Base-by-base conservation (phyloP, 2,113 vertebrate species). In the Ammodytes marinus region DNA sequence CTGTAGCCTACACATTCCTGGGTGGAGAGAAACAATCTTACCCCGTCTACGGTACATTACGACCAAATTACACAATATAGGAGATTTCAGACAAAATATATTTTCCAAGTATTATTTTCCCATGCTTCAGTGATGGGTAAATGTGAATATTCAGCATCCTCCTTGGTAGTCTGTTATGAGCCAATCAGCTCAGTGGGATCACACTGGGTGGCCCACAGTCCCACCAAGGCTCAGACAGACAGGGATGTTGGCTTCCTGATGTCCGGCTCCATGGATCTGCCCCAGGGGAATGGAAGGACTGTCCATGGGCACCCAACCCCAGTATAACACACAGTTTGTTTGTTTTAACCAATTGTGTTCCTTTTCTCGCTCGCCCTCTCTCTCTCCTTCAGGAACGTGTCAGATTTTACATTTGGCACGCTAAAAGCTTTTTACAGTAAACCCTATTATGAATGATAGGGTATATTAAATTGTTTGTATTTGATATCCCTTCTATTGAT, bases 121-220 rank as follows among this genome's bases (percentile, higher is more conserved):
- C 79, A 88, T 79, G 66, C n/a, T 52, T 67, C 59, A 63, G 35
- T 27, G 53, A 12, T 59, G 17, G 57, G 59, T 70, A 35, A 37
- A n/a, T 73, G 71, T 72, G 72, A 80, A 67, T 55, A 55, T 52
- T 45, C 14, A 50, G 27, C 69, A 60, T 79, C 70, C 65, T 66
- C 65, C 35, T 14, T 60, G 46, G 40, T 66, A 43, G 49, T 70
- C 47, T 53, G 40, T 46, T 47, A 19, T 64, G 19, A 72, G 43
- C 50, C 60, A 58, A 39, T 77, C 68, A 49, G 40, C 39, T 63
- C 53, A 57, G 65, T 45, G 74, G 70, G 47, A 75, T 46, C 49
- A 47, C 46, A 19, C 74, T 79, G 88, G 85, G 88, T 89, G 82
- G 88, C 85, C 88, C 73, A 39, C 39, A 7, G 52, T 69, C 54